Evolutionary conservation across 2,113 vertebrate genomes (phyloP).

Genomic region (Ceuthmochares aereus): DNA sequence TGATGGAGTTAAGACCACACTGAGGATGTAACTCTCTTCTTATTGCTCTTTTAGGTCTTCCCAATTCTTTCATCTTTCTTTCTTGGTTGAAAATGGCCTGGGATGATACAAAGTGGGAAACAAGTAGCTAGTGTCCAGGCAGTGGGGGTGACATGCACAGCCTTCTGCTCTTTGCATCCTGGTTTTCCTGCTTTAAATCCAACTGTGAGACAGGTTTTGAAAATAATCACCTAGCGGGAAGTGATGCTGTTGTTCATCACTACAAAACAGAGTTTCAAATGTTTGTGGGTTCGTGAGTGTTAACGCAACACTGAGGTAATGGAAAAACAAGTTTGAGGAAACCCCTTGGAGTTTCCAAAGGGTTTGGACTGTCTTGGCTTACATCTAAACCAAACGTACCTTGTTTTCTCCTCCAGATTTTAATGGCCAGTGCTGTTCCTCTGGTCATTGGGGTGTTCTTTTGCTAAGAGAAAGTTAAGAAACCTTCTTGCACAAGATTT

Average conservation of each 20-base stretch:
- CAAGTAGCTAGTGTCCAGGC: background rate
- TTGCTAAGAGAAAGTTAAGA: background rate
- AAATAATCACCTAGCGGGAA: background rate
- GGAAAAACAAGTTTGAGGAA: background rate
- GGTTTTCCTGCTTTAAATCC: background rate
- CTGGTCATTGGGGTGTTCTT: background rate
- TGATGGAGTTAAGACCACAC: background rate
- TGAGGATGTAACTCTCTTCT: background rate
- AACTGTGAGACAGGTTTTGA: background rate
- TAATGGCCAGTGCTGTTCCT: background rate
- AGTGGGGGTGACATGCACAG: background rate
- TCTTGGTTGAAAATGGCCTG: background rate
- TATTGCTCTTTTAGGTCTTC: background rate
- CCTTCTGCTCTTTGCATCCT: background rate
- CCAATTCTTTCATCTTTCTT: background rate
- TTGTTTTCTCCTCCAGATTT: background rate
- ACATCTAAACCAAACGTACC: background rate
- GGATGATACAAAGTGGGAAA: background rate
- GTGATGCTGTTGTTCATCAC: background rate
- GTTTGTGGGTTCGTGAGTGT: background rate
- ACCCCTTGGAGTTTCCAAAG: background rate
- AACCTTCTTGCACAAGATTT: background rate
- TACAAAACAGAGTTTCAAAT: background rate
- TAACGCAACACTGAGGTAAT: background rate
- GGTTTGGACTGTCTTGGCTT: background rate